phyloP scores from a whole-genome alignment of 2,797 vertebrate species.

The Hippocampus kuda region DNA sequence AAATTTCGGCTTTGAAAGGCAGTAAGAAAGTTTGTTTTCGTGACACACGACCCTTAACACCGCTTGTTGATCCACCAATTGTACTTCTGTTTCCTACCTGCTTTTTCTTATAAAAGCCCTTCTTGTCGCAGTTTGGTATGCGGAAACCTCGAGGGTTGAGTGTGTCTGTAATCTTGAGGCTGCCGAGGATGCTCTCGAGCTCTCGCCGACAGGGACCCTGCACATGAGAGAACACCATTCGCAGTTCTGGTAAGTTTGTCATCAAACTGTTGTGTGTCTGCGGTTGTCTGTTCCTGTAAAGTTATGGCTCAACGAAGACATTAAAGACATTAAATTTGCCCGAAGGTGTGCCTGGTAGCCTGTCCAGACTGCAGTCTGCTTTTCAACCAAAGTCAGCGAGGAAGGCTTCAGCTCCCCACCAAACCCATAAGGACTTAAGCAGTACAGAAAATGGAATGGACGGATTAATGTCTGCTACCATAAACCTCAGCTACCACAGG shows the following conservation, averaged over 20 bases:
- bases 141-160: conserved; percentile 81
- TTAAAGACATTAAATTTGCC: too few relatives aligned
- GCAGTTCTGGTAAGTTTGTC: conserved; percentile 7
- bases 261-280: background rate
- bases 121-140: conserved; percentile 96
- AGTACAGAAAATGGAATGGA: too few relatives aligned
- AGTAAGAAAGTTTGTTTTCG: too few relatives aligned
- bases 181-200: conserved; percentile 84
- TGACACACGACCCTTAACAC: too few relatives aligned
- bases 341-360: background rate
- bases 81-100: conserved; percentile 66
- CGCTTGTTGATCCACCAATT: background rate
- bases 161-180: conserved; percentile 79
- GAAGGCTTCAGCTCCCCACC: background rate
- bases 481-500: too few relatives aligned
- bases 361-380: background rate
- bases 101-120: conserved; percentile 95
- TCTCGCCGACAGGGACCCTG: conserved; percentile 91
- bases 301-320: background rate
- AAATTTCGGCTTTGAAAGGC: too few relatives aligned
- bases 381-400: background rate
- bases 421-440: too few relatives aligned
- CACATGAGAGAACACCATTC: conserved; percentile 22
- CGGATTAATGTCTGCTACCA: too few relatives aligned
- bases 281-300: background rate